Conservation (phyloP, 2,888 invertebrate genomes). For the Graphium colonna region DNA sequence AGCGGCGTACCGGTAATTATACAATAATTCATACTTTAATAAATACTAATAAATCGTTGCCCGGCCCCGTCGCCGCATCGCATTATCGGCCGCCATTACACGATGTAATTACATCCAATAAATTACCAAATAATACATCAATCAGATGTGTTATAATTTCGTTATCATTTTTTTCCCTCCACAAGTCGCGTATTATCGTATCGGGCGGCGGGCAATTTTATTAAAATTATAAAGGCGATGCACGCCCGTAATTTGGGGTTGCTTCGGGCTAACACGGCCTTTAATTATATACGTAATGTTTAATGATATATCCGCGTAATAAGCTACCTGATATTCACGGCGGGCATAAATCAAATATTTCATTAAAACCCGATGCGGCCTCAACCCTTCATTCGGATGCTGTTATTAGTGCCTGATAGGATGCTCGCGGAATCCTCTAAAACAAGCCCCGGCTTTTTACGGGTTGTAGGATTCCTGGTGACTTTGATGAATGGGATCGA, state of each 20-base stretch:
- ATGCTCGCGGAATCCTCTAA: slow-evolving; percentile 59
- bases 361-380: slow-evolving; percentile 72
- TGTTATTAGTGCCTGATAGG: slow-evolving; percentile 57
- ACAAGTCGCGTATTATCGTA: slow-evolving; percentile 35
- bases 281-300: slow-evolving; percentile 79
- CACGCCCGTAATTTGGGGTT: slow-evolving; percentile 70
- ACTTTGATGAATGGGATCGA: slow-evolving; percentile 48
- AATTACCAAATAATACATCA: slow-evolving; percentile 80
- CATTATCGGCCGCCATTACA: slow-evolving; percentile 76
- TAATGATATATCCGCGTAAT: slow-evolving; percentile 79
- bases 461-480: slow-evolving; percentile 55
- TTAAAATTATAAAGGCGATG: slow-evolving; percentile 74
- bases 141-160: slow-evolving; percentile 80
- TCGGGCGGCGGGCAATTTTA: slow-evolving; percentile 72
- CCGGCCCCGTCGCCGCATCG: slow-evolving; percentile 53
- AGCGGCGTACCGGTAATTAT: slow-evolving; percentile 76
- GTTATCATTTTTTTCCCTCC: slow-evolving; percentile 59
- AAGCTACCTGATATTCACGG: slow-evolving; percentile 75
- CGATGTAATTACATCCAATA: slow-evolving; percentile 78
- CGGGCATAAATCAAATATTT: slow-evolving; percentile 78
- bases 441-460: slow-evolving; percentile 51
- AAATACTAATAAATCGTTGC: slow-evolving; percentile 78
- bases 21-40: slow-evolving; percentile 80
- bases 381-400: slow-evolving; percentile 70
- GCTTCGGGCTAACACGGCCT: slow-evolving; percentile 67